Evolutionary conservation across 2,797 vertebrate species (phyloP).

Genomic region (Kryptopterus vitreolus): DNA sequence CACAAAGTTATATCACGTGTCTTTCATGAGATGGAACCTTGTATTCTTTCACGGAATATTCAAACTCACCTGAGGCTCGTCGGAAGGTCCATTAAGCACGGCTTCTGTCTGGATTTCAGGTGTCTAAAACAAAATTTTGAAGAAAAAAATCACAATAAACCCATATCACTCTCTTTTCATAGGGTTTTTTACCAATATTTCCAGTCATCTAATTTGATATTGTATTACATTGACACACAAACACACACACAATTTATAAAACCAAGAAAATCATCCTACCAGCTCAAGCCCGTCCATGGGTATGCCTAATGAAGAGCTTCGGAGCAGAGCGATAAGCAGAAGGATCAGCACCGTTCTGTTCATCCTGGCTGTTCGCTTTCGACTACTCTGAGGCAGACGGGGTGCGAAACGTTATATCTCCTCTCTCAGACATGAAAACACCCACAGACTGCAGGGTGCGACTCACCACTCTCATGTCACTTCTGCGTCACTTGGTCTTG

Average conservation of each 20-base stretch:
- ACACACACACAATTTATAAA: no score
- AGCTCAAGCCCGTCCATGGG: slow-evolving; percentile 39
- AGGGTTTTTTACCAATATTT: background rate
- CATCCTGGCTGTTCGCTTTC: slow-evolving; percentile 42
- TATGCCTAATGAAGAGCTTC: slow-evolving; percentile 21
- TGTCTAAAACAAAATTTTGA: slow-evolving; percentile 11
- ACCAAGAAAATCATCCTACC: slow-evolving; percentile 23
- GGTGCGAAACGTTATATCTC: slow-evolving; percentile 8
- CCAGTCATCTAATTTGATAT: background rate
- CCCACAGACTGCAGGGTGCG: slow-evolving; percentile 34
- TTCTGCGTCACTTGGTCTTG: slow-evolving; percentile 35
- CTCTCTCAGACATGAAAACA: slow-evolving; percentile 32
- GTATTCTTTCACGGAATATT: background rate
- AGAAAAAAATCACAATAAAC: no score
- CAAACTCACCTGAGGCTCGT: slow-evolving; percentile 25
- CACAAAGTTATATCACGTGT: background rate
- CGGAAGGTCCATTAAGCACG: slow-evolving; percentile 10
- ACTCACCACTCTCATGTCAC: slow-evolving; percentile 16
- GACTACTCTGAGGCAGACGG: background rate
- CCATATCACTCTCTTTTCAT: background rate
- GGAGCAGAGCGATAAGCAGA: slow-evolving; percentile 37
- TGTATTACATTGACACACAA: background rate
- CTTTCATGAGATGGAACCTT: background rate
- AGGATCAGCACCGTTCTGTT: slow-evolving; percentile 34
- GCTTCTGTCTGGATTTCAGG: slow-evolving; percentile 23